Conservation (phyloP, 2,888 invertebrate genomes). For the Pardosa pseudoannulata region DNA sequence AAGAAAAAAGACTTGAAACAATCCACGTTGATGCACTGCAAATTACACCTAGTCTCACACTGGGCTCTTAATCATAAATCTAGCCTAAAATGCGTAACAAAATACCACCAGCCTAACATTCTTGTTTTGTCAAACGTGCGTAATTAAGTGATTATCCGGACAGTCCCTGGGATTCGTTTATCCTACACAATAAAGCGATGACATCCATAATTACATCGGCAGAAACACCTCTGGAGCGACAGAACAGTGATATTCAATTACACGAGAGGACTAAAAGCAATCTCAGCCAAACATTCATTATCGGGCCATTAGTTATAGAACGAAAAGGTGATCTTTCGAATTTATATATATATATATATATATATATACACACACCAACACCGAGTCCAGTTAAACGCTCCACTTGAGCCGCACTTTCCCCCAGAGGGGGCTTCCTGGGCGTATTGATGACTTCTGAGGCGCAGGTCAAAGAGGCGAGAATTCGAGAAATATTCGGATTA, state of each 20-base stretch:
- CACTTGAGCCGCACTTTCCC: neutral
- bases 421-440: too few relatives aligned
- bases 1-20: too few relatives aligned
- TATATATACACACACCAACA: too few relatives aligned
- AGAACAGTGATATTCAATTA: constrained; percentile 3
- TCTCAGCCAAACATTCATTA: neutral
- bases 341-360: too few relatives aligned
- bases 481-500: neutral
- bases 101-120: too few relatives aligned
- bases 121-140: too few relatives aligned
- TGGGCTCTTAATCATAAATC: too few relatives aligned
- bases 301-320: neutral
- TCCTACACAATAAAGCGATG: neutral
- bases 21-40: too few relatives aligned
- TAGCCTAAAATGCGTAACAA: too few relatives aligned
- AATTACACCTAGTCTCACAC: too few relatives aligned
- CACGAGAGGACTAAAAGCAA: neutral
- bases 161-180: neutral
- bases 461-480: neutral
- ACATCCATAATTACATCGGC: neutral
- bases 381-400: neutral
- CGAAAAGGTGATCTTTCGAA: neutral
- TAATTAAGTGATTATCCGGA: too few relatives aligned
- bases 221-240: neutral
- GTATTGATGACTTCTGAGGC: neutral